Evolutionary conservation across 2,888 invertebrate genomes (phyloP), one percentile per base, ranked within the genome.

Genomic region (Galerucella nymphaeae): DNA sequence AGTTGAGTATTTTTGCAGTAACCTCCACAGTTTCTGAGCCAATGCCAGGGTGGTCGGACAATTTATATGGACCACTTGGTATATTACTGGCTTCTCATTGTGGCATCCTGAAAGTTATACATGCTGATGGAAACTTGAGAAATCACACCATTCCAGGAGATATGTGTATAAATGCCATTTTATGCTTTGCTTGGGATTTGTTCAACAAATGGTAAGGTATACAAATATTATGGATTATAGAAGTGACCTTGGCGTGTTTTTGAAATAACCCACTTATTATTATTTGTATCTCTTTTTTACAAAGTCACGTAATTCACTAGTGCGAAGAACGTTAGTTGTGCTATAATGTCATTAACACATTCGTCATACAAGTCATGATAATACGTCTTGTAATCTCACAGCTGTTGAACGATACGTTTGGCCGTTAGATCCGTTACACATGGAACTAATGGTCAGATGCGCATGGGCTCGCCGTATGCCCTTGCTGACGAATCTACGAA

Each of bases 11-110:
- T 20, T 62, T 83, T 83, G 65, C 79, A 88, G 87, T 88, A 0
- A 84, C 86, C 30, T 85, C 87, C 0, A 83, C 88, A 5, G 85
- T 84, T 76, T 82, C 78, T 48, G 89, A 89, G 75, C 89, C 89
- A 2, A 73, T 88, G 13, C 85, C 88, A 82, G 91, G 91, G 18
- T 92, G 92, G 92, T 88, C 90, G 63, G 92, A 92, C 83, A 92
- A 91, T 81, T 86, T 89, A 71, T 91, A 90, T 82, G 92, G 92
- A 14, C 84, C 85, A 45, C 82, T 85, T 3, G 86, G 86, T 63
- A 82, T 83, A 62, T 68, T 85, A 16, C 85, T 87, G 13, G 87
- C 87, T 5, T 84, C 85, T 13, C 89, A 90, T 23, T 89, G 90
- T 75, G 92, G 92, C 16, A 84, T 92, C 5, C 83, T 92, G 65